phyloP scores from a whole-genome alignment of 2,888 invertebrate genomes.

The Leucophora obtusa region DNA sequence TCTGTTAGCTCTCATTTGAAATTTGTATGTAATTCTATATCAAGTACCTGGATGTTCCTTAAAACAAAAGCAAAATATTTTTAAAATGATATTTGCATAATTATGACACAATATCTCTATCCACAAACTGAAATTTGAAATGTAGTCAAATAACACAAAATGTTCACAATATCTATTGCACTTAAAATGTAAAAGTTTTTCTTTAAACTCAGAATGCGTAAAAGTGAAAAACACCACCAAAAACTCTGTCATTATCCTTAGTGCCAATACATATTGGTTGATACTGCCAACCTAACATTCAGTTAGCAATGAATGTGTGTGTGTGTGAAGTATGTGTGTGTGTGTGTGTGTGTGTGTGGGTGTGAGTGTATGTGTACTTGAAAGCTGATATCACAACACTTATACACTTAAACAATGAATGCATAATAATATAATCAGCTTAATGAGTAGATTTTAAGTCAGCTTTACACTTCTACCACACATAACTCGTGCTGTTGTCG shows the following conservation, averaged over 20 bases:
- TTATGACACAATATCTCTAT: slow-evolving; percentile 10
- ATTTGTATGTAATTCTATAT: background rate
- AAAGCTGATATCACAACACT: slow-evolving; percentile 56
- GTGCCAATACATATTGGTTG: slow-evolving; percentile 25
- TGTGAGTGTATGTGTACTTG: slow-evolving; percentile 67
- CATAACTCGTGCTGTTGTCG: slow-evolving; percentile 27
- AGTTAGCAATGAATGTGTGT: background rate
- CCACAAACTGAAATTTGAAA: background rate
- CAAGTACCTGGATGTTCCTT: background rate
- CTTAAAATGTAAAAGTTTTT: background rate
- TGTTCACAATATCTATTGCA: background rate
- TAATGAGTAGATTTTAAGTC: slow-evolving; percentile 74
- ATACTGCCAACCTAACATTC: slow-evolving; percentile 28
- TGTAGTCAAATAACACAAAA: slow-evolving; percentile 3
- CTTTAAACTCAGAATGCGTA: slow-evolving; percentile 17
- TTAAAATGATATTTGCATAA: slow-evolving; percentile 29
- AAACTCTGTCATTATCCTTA: slow-evolving; percentile 16
- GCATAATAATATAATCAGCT: slow-evolving; percentile 75
- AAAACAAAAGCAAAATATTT: slow-evolving; percentile 23
- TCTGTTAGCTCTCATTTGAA: background rate
- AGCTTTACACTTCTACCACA: slow-evolving; percentile 58
- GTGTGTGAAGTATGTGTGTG: background rate
- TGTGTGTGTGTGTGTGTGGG: background rate
- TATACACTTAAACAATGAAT: slow-evolving; percentile 63
- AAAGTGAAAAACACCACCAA: background rate